Base-by-base conservation (phyloP, 2,113 vertebrate species). In the Lamprologus callipterus region DNA sequence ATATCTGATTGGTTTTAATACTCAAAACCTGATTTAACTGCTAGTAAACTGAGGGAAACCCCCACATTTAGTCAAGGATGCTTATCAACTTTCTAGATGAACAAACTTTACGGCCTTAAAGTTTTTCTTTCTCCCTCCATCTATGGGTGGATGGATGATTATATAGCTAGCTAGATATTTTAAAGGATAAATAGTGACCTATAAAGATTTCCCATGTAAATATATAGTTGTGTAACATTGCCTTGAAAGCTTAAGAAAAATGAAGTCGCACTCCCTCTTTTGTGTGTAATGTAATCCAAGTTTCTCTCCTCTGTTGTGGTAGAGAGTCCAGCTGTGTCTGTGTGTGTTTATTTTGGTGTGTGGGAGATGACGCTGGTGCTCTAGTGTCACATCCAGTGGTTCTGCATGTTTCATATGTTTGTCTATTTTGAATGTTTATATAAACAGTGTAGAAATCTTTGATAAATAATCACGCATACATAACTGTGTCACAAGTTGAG, bases 11-110 rank as follows among this genome's bases (percentile, higher is more conserved):
- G 33, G n/a, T 23, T 37, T 5, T 49, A 16, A 80, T 53, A n/a
- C 81, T 84, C 47, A 65, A 84, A 80, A 87, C 80, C 53, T 78
- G 51, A 80, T 86, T 60, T 35, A 88, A 19, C 21, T 42, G 33
- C 21, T 70, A 7, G 86, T 40, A 47, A 58, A 63, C 19, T 26
- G 17, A 82, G 9, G 17, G 28, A 33, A 19, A 19, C 58, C 16
- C 17, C 28, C 58, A 63, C 28, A 63, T 28, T 10, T 28, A 47
- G 23, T 75, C 14, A 49, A 19, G 42, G 9, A 78, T 78, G 23
- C 70, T 49, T 78, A 0, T 78, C 7, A 4, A 49, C 6, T 8
- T 31, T 78, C 10, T 49, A 4, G 70, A 31, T 9, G 26, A 28
- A 19, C 9, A 75, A 75, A 28, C 42, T 49, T 75, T 47, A 28